These are phyloP conservation scores for Kryphioiulus occultus DNA, from an alignment of 2,888 invertebrate genomes.

Conservation along the genomic window DNA sequence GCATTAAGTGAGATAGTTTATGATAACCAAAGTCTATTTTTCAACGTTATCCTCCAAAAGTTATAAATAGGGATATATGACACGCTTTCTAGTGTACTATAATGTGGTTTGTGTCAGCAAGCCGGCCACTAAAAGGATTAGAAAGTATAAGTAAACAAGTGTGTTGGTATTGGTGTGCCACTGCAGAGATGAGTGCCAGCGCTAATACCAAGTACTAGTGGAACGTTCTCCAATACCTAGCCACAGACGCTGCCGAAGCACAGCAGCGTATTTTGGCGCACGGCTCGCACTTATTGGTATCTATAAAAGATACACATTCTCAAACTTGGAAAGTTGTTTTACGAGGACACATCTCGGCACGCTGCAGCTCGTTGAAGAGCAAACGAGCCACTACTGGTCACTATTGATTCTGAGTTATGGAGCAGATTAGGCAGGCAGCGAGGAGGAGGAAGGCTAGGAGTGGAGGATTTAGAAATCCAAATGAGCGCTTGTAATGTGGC, in stretches of 20 bases:
- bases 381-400: constrained; percentile 45
- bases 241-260: background rate
- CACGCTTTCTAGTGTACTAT: constrained; percentile 41
- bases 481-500: constrained; percentile 42
- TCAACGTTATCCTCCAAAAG: constrained; percentile 45
- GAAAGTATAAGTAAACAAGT: constrained; percentile 47
- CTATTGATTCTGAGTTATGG: constrained; percentile 52
- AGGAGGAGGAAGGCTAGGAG: constrained; percentile 37
- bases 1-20: background rate
- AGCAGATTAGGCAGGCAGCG: constrained; percentile 47
- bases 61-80: constrained; percentile 48
- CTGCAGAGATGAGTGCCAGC: constrained; percentile 14
- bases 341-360: background rate
- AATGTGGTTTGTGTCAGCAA: constrained; percentile 45
- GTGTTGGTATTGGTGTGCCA: background rate
- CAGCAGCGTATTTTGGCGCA: background rate
- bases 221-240: background rate
- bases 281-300: background rate
- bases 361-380: constrained; percentile 33
- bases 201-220: constrained; percentile 7
- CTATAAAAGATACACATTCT: constrained; percentile 2
- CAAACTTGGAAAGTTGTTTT: constrained; percentile 20
- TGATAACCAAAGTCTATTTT: constrained; percentile 1
- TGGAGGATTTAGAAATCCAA: constrained; percentile 46
- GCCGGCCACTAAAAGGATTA: constrained; percentile 48